Evolutionary conservation across 2,797 vertebrate species (phyloP), one percentile per base, ranked within the genome.

Genomic region (Anguilla megastoma): DNA sequence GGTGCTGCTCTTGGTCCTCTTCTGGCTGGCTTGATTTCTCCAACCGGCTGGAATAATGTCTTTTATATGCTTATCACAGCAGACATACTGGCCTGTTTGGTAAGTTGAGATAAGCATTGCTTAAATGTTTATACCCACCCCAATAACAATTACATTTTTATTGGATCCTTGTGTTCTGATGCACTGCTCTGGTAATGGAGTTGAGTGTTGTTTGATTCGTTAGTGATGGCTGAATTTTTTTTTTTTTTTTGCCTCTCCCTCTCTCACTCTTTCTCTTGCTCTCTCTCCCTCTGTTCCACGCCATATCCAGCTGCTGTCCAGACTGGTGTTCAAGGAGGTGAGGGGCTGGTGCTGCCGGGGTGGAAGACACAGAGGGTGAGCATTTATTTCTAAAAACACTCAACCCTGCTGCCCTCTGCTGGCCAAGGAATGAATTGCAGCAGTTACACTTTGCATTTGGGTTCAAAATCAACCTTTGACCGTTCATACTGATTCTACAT

Each of bases 41-140:
- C 97, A 41, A 96, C 94, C 0, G 97, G 98, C 88, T 99, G 99
- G 99, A 98, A 97, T 90, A 98, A 98, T 0, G 99, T 99, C 84
- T 99, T 99, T 94, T 99, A 99, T 94, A 99, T 99, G 99, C 91
- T 99, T 86, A 99, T 99, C 88, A 91, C 95, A 0, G 96, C 99
- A 0, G 98, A 99, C 0, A 0, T 98, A 86, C 91, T 97, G 50
- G 99, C 99, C 85, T 99, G 97, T 89, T 92, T 99, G 97, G 99
- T 99, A 89, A 93, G 27, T 71, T 79, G 45, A 48, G 56, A 50
- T 36, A 66, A 18, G 45, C 6, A 52, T 79, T 36, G 18, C 52
- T 33, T 41, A 33, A 30, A 54, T 74, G 14, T 56, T 56, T 4
- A 21, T 18, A 33, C 27, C 7, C 74, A 18, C 50, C 8, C 16